A percentile compares a stretch with the other conserved stretches of the same genome.
Evolutionary conservation across 2,113 vertebrate genomes (phyloP).

Genomic region (Notarius quadriscutis): DNA sequence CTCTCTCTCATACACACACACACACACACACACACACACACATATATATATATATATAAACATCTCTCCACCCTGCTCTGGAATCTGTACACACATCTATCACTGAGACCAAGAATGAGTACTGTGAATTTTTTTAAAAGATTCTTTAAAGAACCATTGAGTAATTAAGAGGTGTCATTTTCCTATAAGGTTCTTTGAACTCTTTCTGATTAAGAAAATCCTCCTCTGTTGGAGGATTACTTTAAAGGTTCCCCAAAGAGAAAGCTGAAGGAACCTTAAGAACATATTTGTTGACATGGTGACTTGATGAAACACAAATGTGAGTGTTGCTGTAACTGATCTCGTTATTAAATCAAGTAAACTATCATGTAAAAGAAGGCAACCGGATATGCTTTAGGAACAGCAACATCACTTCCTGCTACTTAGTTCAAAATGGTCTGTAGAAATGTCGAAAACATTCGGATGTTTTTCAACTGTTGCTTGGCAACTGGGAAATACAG

Average conservation of each 20-base stretch:
- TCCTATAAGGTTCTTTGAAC: not conserved
- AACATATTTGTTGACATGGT: not conserved
- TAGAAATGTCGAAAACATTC: not conserved
- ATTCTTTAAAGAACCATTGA: not conserved
- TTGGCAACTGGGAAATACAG: not conserved
- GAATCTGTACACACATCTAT: not conserved
- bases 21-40: not conserved
- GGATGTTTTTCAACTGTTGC: not conserved
- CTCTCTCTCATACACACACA: not conserved
- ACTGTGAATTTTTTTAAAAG: not conserved
- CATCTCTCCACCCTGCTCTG: not conserved
- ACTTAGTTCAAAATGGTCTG: not conserved
- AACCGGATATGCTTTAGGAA: not conserved
- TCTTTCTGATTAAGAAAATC: not conserved
- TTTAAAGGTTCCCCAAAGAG: not conserved
- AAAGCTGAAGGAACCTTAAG: not conserved
- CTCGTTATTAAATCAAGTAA: not conserved
- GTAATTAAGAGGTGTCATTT: not conserved
- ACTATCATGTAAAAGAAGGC: not conserved
- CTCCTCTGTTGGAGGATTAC: not conserved
- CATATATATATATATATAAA: constrained; percentile 4
- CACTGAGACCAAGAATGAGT: not conserved
- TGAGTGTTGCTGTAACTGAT: not conserved
- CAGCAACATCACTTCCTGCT: not conserved
- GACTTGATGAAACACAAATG: not conserved